These are phyloP conservation scores for Mionectes olivaceus DNA, from an alignment of 2,797 vertebrate genomes.

Conservation along the genomic window DNA sequence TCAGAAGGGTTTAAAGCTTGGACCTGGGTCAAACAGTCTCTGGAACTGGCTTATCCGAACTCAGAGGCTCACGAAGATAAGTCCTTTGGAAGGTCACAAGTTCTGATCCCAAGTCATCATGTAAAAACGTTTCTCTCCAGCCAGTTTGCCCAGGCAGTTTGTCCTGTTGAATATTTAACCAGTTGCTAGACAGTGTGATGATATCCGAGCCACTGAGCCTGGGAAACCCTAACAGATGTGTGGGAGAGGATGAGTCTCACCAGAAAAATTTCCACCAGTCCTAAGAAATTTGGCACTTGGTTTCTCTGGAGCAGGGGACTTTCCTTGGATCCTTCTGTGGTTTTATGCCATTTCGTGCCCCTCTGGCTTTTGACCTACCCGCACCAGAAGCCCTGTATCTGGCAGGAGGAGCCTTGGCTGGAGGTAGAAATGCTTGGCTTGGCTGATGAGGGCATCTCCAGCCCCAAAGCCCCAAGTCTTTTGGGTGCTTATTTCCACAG, in stretches of 20 bases:
- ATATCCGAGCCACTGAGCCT: not conserved
- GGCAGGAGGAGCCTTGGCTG: not conserved
- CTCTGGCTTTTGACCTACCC: not conserved
- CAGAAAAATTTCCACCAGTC: not conserved
- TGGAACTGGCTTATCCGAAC: not conserved
- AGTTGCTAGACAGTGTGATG: not conserved
- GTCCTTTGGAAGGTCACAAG: not conserved
- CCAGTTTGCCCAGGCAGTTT: not conserved
- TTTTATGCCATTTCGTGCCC: not conserved
- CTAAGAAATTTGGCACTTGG: not conserved
- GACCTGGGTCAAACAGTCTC: not conserved
- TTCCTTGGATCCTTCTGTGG: not conserved
- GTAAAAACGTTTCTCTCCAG: not conserved
- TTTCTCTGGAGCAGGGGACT: not conserved
- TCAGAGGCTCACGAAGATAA: fast-evolving
- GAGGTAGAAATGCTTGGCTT: not conserved
- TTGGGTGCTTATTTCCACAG: fast-evolving
- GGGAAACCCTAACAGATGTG: fast-evolving
- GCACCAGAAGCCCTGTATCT: fast-evolving
- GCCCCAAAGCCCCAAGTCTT: not conserved
- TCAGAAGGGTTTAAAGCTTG: not conserved
- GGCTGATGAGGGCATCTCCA: not conserved
- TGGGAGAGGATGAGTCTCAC: not conserved
- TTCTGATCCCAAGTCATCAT: not conserved
- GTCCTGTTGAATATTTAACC: not conserved